Evolutionary conservation across 2,113 vertebrate species (phyloP).

Genomic region (Callipepla californica): DNA sequence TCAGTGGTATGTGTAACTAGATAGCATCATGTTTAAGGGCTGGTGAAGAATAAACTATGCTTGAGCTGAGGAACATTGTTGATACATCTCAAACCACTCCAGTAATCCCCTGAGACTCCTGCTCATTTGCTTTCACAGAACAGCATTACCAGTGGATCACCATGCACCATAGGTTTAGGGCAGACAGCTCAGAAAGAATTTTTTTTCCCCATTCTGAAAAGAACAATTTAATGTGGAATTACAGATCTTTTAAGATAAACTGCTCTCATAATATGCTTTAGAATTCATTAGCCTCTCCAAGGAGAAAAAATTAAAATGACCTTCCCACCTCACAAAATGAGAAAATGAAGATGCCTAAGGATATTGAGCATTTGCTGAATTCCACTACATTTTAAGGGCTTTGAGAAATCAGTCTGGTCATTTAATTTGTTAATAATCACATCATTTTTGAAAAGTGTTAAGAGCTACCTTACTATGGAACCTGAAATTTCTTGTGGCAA

Average conservation of each 20-base stretch:
- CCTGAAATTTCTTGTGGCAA: background rate
- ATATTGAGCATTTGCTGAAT: background rate
- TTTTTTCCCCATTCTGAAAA: background rate
- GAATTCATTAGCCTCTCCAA: background rate
- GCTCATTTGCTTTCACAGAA: background rate
- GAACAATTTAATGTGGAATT: background rate
- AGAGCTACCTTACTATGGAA: background rate
- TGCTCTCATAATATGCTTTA: background rate
- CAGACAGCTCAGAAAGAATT: background rate
- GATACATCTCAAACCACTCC: background rate
- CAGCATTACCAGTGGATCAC: background rate
- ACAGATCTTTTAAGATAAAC: background rate
- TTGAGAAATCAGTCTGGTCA: background rate
- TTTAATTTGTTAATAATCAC: background rate
- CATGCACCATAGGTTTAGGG: background rate
- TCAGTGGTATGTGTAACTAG: rapidly evolving
- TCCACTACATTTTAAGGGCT: background rate
- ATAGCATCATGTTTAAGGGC: background rate
- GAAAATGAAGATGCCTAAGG: background rate
- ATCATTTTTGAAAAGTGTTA: background rate
- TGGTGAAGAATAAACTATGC: background rate
- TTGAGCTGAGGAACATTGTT: background rate
- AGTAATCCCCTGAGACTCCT: background rate
- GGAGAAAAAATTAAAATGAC: background rate
- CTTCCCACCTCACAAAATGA: background rate